Conservation (phyloP, 2,113 vertebrate species). For the Cololabis saira region DNA sequence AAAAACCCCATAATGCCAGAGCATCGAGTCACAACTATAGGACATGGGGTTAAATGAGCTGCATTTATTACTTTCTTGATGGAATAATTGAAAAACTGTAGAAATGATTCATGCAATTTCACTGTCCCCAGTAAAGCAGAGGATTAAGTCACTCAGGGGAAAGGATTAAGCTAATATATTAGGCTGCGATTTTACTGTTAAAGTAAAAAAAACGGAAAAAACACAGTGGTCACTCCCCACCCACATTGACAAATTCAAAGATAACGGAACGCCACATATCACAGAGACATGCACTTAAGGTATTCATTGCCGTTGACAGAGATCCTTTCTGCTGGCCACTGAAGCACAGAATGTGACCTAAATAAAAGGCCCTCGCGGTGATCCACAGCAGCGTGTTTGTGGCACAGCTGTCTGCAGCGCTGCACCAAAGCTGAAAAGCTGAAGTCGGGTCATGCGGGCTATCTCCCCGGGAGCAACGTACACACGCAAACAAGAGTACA, state of each 20-base stretch:
- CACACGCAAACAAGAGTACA: conserved; percentile 9
- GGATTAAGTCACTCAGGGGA: conserved; percentile 33
- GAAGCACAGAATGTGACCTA: conserved; percentile 75
- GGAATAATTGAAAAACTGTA: conserved; percentile 45
- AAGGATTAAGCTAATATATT: conserved; percentile 42
- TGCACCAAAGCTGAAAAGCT: conserved; percentile 71
- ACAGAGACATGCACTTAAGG: conserved; percentile 48
- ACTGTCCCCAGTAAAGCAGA: conserved; percentile 24
- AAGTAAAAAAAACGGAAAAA: conserved; percentile 37
- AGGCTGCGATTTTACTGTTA: conserved; percentile 14
- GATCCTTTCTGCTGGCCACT: conserved; percentile 70
- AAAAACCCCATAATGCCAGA: conserved; percentile 23
- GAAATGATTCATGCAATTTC: conserved; percentile 52
- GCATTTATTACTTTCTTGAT: conserved; percentile 37
- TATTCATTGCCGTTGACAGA: conserved; percentile 70
- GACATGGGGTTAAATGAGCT: conserved; percentile 24
- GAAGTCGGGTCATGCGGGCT: conserved; percentile 67
- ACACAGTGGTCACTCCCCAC: conserved; percentile 8
- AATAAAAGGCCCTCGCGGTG: conserved; percentile 74
- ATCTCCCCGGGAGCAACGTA: conserved; percentile 55
- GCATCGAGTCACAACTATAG: conserved; percentile 24
- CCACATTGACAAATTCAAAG: conserved; percentile 11
- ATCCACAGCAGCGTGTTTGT: conserved; percentile 67
- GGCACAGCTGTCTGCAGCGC: conserved; percentile 72
- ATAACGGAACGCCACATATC: conserved; percentile 4